A percentile compares a stretch with the other conserved stretches of the same genome.
Conservation (phyloP, 2,797 vertebrate genomes). For the Cottoperca gobio region DNA sequence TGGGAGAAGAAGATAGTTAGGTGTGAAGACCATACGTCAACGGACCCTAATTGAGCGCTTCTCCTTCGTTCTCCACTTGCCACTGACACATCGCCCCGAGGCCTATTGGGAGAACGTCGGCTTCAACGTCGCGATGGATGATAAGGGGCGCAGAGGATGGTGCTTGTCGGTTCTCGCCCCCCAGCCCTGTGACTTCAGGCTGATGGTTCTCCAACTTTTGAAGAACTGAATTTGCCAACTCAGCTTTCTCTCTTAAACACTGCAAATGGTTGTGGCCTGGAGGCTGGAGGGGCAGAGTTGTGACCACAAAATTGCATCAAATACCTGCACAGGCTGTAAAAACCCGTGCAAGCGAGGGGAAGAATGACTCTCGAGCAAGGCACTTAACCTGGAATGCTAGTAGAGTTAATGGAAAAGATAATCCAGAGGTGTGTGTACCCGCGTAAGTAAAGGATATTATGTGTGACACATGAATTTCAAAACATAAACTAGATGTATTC, state of each 20-base stretch:
- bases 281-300: conserved; percentile 40
- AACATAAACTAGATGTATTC: conserved; percentile 21
- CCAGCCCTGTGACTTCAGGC: conserved; percentile 38
- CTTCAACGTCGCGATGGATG: conserved; percentile 61
- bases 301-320: conserved; percentile 50
- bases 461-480: no score
- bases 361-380: conserved; percentile 19
- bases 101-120: conserved; percentile 60
- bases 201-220: conserved; percentile 58
- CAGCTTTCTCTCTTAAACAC: conserved; percentile 61
- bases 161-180: conserved; percentile 39
- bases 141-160: conserved; percentile 48
- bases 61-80: conserved; percentile 63
- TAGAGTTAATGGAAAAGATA: background rate
- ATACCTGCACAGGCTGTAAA: conserved; percentile 24
- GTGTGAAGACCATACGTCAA: conserved; percentile 66
- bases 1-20: conserved; percentile 57
- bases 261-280: conserved; percentile 46
- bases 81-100: conserved; percentile 64
- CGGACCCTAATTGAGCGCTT: conserved; percentile 72
- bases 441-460: background rate
- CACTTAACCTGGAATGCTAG: conserved; percentile 3
- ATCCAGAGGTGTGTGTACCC: background rate
- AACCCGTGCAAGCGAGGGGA: background rate
- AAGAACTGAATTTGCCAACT: conserved; percentile 56